These are phyloP conservation scores for Lanius ludovicianus DNA, from an alignment of 2,113 vertebrate genomes.

Conservation along the genomic window DNA sequence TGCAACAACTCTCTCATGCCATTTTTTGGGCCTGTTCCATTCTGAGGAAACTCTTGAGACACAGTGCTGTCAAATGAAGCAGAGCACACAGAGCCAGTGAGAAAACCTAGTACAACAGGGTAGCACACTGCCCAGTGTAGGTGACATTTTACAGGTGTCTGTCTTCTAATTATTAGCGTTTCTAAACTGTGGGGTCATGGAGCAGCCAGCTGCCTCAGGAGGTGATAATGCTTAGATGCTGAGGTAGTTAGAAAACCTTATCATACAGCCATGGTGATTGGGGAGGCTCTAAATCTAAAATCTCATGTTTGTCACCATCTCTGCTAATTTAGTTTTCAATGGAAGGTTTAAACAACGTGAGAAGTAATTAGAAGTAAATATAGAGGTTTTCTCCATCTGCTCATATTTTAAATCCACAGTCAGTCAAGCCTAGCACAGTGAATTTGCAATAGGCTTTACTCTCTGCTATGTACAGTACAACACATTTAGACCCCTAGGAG, in stretches of 20 bases:
- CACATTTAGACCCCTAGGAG: not conserved
- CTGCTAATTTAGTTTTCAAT: not conserved
- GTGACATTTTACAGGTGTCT: not conserved
- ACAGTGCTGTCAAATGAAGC: not conserved
- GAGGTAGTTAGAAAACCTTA: not conserved
- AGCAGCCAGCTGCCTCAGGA: not conserved
- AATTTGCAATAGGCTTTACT: not conserved
- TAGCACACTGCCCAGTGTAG: not conserved
- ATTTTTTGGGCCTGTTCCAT: not conserved
- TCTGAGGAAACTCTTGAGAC: not conserved
- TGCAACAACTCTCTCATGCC: not conserved
- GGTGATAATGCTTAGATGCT: not conserved
- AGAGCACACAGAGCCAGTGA: not conserved
- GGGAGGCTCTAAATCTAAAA: not conserved
- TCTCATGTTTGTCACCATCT: not conserved
- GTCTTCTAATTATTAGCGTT: not conserved
- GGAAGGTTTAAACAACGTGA: not conserved
- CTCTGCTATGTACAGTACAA: not conserved
- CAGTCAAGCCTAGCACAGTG: not conserved
- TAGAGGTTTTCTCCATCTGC: not conserved
- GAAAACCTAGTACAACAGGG: not conserved
- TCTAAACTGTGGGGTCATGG: not conserved
- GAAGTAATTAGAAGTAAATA: slow-evolving; percentile 36
- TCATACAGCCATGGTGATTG: not conserved
- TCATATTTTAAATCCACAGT: not conserved